Base-by-base conservation (phyloP, 2,113 vertebrate genomes). In the Lophius piscatorius region DNA sequence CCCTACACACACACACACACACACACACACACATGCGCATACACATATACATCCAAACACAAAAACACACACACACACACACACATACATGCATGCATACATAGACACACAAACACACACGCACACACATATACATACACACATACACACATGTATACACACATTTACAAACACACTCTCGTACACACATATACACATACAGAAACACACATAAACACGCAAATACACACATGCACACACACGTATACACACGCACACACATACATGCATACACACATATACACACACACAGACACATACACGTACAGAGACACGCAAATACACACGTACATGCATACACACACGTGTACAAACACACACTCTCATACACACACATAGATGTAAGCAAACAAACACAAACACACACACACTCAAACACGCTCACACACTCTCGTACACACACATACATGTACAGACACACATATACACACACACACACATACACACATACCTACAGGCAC, bases 71-170 rank as follows among this genome's bases (percentile, higher is more conserved):
- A 54, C 48, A 35, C 34, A 6, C 5, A 31, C 42, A 22, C 26
- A 38, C 26, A 59, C 31, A 63, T 58, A 67, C 87, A n/a, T n/a
- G n/a, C n/a, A n/a, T n/a, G n/a, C n/a, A n/a, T n/a, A n/a, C n/a
- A n/a, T n/a, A n/a, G n/a, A n/a, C n/a, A n/a, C n/a, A n/a, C n/a
- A n/a, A n/a, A n/a, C 42, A 39, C n/a, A 54, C 48, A 35, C 34
- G 4, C 5, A 31, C 42, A 22, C 26, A 38, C 26, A 59, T 28
- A 63, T 58, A 67, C 87, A 39, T 12, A 54, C 48, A 35, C 34
- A 6, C 5, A 31, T 38, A 22, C 26, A 38, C 26, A 59, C 31
- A 63, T 58, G n/a, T n/a, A n/a, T n/a, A n/a, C n/a, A n/a, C n/a
- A n/a, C n/a, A n/a, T n/a, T n/a, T n/a, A n/a, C n/a, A n/a, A n/a